phyloP scores from a whole-genome alignment of 2,113 vertebrate species.

The Muntiacus reevesi region DNA sequence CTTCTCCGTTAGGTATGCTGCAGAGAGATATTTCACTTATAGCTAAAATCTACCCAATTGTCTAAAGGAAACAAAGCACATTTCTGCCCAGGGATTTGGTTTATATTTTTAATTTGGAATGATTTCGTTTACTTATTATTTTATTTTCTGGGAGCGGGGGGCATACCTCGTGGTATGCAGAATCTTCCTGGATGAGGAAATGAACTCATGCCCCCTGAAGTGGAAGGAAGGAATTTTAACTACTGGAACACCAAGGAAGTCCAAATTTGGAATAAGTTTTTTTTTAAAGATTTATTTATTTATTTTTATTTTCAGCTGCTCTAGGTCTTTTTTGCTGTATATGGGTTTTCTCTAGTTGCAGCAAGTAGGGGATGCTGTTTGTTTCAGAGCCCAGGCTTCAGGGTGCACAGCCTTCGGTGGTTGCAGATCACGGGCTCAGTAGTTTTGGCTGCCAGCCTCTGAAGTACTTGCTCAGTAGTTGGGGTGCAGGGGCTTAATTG shows the following conservation, averaged over 20 bases:
- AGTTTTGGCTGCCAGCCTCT: not conserved
- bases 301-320: not conserved
- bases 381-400: not conserved
- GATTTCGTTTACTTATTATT: not conserved
- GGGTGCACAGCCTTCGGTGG: not conserved
- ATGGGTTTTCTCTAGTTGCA: not conserved
- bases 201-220: not conserved
- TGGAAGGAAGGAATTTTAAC: not conserved
- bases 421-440: not conserved
- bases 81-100: conserved; percentile 9
- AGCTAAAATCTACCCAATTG: conserved; percentile 36
- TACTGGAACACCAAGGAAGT: not conserved
- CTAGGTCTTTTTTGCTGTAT: not conserved
- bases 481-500: not conserved
- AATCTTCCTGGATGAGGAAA: not conserved
- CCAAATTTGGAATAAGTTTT: not conserved
- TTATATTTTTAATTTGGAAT: conserved; percentile 33
- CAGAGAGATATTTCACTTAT: conserved; percentile 57
- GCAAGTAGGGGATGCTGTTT: not conserved
- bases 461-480: not conserved
- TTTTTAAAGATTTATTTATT: not conserved
- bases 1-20: conserved; percentile 8
- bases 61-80: not conserved
- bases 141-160: not conserved
- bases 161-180: not conserved